Percentiles rank a stretch among this genome's conserved stretches.
phyloP scores from a whole-genome alignment of 2,888 invertebrate species.

The Parnassius mnemosyne region DNA sequence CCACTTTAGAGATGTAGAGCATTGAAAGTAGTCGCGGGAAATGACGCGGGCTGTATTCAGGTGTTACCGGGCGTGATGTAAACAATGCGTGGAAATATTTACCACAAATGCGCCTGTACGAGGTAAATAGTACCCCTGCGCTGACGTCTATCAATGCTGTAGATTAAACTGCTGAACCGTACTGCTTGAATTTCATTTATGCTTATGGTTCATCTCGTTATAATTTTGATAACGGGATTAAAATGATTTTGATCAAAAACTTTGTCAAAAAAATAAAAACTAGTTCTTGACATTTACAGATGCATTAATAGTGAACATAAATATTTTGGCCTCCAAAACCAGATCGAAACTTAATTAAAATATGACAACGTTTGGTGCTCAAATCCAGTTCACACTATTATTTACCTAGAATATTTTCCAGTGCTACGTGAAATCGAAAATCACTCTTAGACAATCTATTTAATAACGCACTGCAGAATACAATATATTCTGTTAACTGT shows the following conservation, averaged over 20 bases:
- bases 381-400: too few relatives aligned
- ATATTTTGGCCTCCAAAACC: too few relatives aligned
- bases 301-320: too few relatives aligned
- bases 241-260: too few relatives aligned
- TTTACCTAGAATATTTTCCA: neutral
- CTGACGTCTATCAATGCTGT: constrained; percentile 16
- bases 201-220: too few relatives aligned
- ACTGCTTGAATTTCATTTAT: neutral
- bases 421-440: neutral
- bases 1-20: constrained; percentile 18
- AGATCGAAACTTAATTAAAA: too few relatives aligned
- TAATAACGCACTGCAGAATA: constrained; percentile 14
- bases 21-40: constrained; percentile 26
- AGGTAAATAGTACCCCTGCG: constrained; percentile 19
- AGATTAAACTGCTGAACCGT: constrained; percentile 7
- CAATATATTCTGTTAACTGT: constrained; percentile 15
- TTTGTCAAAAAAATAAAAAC: too few relatives aligned
- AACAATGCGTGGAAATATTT: constrained; percentile 26
- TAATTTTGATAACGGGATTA: too few relatives aligned
- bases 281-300: too few relatives aligned
- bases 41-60: constrained; percentile 22
- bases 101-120: constrained; percentile 15
- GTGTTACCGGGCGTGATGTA: constrained; percentile 21
- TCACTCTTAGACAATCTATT: neutral
- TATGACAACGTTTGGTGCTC: too few relatives aligned